phyloP scores from a whole-genome alignment of 1,140 invertebrate genomes.

The Pogonomyrmex barbatus region DNA sequence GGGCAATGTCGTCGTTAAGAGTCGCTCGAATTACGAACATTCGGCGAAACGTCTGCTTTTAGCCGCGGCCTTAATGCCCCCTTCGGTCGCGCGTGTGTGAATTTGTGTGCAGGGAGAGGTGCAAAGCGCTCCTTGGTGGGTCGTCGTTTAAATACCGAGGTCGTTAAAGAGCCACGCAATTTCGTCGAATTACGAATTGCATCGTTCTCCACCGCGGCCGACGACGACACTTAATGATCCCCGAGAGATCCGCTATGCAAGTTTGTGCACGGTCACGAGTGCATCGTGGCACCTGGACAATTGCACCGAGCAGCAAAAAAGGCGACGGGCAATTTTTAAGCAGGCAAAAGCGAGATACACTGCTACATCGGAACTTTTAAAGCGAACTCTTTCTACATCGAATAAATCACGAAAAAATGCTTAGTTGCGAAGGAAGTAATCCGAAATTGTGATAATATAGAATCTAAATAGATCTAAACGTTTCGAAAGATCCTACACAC shows the following conservation, averaged over 20 bases:
- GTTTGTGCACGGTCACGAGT: conserved; percentile 13
- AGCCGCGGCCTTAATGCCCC: conserved; percentile 57
- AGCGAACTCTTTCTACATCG: neutral
- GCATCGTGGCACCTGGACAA: conserved; percentile 5
- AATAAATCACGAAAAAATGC: neutral
- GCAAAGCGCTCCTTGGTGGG: conserved; percentile 52
- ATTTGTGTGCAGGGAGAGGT: neutral
- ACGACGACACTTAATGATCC: conserved; percentile 65
- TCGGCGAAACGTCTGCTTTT: conserved; percentile 62
- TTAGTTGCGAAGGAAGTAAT: neutral
- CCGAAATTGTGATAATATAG: neutral
- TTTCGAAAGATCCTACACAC: neutral
- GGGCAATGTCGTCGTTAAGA: conserved; percentile 70
- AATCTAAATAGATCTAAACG: neutral
- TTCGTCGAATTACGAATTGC: conserved; percentile 73
- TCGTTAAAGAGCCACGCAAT: conserved; percentile 70
- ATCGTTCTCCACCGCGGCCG: conserved; percentile 21
- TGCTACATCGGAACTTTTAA: neutral
- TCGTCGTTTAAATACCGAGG: conserved; percentile 60
- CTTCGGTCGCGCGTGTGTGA: neutral
- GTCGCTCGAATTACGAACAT: conserved; percentile 74
- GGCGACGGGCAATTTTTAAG: neutral
- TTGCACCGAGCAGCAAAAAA: conserved; percentile 19
- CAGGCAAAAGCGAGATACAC: neutral
- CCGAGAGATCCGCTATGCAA: conserved; percentile 26